These are phyloP conservation scores for Anoplolepis gracilipes DNA, from an alignment of 1,140 invertebrate genomes.

Conservation along the genomic window DNA sequence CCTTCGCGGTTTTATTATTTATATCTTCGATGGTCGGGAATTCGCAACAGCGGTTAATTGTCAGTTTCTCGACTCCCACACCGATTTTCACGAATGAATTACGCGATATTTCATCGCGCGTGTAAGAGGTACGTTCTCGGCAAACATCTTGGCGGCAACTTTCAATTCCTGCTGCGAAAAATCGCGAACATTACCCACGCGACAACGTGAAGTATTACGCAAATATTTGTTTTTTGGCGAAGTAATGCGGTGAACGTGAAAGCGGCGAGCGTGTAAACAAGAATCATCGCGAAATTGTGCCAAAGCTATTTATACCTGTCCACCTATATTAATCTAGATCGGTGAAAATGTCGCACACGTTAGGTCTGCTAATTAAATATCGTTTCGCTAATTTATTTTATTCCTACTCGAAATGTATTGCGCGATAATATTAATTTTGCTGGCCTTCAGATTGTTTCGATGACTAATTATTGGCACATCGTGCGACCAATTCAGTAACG, in stretches of 20 bases:
- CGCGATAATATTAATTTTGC: slow-evolving; percentile 10
- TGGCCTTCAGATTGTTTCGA: neutral
- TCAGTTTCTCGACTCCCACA: neutral
- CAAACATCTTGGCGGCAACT: slow-evolving; percentile 1
- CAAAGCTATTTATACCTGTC: slow-evolving; percentile 38
- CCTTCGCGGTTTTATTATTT: slow-evolving; percentile 61
- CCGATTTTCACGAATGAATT: slow-evolving; percentile 12
- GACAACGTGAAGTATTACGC: slow-evolving; percentile 18
- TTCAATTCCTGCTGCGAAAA: neutral
- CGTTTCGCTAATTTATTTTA: slow-evolving; percentile 10
- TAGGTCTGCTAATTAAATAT: slow-evolving; percentile 41
- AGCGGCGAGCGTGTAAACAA: slow-evolving; percentile 42
- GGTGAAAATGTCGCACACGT: neutral
- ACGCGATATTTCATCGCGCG: neutral
- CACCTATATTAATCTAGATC: slow-evolving; percentile 13
- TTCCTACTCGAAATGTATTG: neutral
- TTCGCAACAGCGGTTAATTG: slow-evolving; percentile 7
- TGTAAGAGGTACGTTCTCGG: neutral
- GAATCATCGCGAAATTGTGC: slow-evolving; percentile 42
- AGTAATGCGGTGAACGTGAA: slow-evolving; percentile 25
- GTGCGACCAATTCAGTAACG: neutral
- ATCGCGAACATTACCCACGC: slow-evolving; percentile 7
- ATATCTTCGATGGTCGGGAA: slow-evolving; percentile 28
- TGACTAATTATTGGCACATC: neutral
- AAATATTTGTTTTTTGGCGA: slow-evolving; percentile 50